Conservation (phyloP, 92 coral and sea anemone species). For the Phenganax subtilis region DNA sequence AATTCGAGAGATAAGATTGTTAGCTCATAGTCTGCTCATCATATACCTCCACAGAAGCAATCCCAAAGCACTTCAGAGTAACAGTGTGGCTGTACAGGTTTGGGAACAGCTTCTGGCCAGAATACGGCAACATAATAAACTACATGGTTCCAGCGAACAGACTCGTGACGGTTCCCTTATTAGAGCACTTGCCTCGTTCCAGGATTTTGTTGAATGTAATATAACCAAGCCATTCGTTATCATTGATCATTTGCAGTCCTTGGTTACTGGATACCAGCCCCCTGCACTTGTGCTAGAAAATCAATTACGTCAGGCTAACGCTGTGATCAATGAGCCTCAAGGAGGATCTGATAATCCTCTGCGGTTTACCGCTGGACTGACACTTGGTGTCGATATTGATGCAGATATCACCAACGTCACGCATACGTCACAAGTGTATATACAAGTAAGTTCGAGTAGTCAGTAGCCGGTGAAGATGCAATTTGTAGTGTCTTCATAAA, state of each 20-base stretch:
- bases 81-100: conserved; percentile 45
- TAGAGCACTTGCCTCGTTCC: conserved; percentile 69
- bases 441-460: conserved; percentile 61
- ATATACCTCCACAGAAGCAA: conserved; percentile 69
- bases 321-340: conserved; percentile 73
- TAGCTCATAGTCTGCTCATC: conserved; percentile 78
- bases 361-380: conserved; percentile 84
- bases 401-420: conserved; percentile 73
- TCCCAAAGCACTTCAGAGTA: conserved; percentile 41
- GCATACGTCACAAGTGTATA: conserved; percentile 66
- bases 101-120: conserved; percentile 91
- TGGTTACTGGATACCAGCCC: conserved; percentile 55
- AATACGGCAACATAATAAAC: conserved; percentile 60
- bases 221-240: conserved; percentile 83
- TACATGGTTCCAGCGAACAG: conserved; percentile 54
- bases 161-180: conserved; percentile 61
- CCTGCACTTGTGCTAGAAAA: conserved; percentile 55
- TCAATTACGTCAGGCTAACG: conserved; percentile 71
- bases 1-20: conserved; percentile 71
- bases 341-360: conserved; percentile 95
- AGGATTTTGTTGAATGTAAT: conserved; percentile 83
- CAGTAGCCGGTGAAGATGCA: not conserved
- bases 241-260: conserved; percentile 66
- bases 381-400: conserved; percentile 79
- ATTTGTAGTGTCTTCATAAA: not conserved